Base-by-base conservation (phyloP, 2,797 vertebrate genomes). In the Sebastes minor region DNA sequence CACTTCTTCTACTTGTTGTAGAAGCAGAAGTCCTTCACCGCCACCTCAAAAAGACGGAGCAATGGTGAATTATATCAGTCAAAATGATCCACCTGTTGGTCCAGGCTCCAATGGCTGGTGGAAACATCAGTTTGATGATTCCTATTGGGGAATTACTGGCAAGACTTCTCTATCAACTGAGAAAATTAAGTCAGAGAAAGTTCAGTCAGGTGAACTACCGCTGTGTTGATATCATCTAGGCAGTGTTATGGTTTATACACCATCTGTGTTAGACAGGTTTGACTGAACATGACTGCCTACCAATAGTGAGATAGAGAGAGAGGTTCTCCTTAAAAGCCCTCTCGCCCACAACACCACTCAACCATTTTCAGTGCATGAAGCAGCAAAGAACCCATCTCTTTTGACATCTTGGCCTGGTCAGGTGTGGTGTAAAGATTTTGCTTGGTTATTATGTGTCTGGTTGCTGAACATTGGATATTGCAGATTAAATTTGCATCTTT, bases 251-350 rank as follows among this genome's bases (percentile, higher is more conserved):
- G 53, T 61, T 78, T 77, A 62, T 32, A 72, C 46, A 22, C 55
- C 13, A 8, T 56, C 71, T 68, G 56, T 72, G 22, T 79, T 65
- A 28, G 72, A 74, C 53, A 73, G 55, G 61, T 74, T 80, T 56
- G 30, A 71, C 62, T 70, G 62, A 55, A 77, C 75, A 81, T 27
- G 74, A 33, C 32, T 57, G 28, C 33, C 68, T 23, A 75, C 71
- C 49, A 69, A 57, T 62, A 46, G 32, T 53, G 16, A 65, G 42
- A n/a, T 32, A 4, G 60, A 35, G 46, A 46, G 42, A 46, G 52
- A 60, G 3, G 7, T 72, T 80, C 56, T 76, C 55, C 56, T 60
- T 9, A 46, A 74, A 79, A 66, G 11, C 10, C 10, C 27, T 71
- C 28, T 77, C 65, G 80, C 56, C 25, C 9, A 12, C 23, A 42